Evolutionary conservation across 2,888 invertebrate genomes (phyloP).

Genomic region (Koerneria pararmatus): DNA sequence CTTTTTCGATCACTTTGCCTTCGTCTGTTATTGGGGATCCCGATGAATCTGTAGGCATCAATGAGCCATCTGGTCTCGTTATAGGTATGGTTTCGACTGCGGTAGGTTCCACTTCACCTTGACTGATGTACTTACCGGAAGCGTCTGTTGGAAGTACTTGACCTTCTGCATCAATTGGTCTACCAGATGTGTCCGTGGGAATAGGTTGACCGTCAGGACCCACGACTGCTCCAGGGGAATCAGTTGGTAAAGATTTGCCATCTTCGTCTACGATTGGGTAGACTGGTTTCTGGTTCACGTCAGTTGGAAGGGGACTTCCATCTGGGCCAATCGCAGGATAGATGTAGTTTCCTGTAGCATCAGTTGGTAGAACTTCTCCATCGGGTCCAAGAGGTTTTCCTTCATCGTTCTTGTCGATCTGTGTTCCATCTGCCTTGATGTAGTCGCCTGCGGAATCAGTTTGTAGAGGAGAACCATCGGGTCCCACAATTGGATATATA

Average conservation of each 20-base stretch:
- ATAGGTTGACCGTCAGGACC: constrained; percentile 30
- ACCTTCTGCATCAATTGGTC: constrained; percentile 33
- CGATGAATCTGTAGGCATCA: constrained; percentile 28
- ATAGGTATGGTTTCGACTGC: too few species aligned
- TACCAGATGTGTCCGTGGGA: too few species aligned
- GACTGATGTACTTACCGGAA: constrained; percentile 27
- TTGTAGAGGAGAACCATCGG: constrained; percentile 32
- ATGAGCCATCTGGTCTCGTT: constrained; percentile 28
- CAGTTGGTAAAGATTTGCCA: constrained; percentile 27
- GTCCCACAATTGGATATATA: constrained; percentile 35
- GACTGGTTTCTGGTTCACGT: constrained; percentile 21
- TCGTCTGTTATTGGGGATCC: constrained; percentile 28
- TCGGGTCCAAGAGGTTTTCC: constrained; percentile 12
- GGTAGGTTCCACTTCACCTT: too few species aligned
- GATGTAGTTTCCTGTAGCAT: constrained; percentile 27
- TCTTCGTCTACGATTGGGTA: constrained; percentile 22
- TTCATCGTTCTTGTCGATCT: neutral
- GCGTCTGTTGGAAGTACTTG: constrained; percentile 32
- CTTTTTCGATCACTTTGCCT: constrained; percentile 26
- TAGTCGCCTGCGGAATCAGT: constrained; percentile 19
- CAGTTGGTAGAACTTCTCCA: constrained; percentile 18
- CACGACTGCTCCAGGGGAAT: constrained; percentile 20
- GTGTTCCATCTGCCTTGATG: neutral
- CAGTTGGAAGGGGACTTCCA: constrained; percentile 24
- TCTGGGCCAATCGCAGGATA: constrained; percentile 20